phyloP scores from a whole-genome alignment of 2,888 invertebrate genomes.

The Amphipoea lucens region DNA sequence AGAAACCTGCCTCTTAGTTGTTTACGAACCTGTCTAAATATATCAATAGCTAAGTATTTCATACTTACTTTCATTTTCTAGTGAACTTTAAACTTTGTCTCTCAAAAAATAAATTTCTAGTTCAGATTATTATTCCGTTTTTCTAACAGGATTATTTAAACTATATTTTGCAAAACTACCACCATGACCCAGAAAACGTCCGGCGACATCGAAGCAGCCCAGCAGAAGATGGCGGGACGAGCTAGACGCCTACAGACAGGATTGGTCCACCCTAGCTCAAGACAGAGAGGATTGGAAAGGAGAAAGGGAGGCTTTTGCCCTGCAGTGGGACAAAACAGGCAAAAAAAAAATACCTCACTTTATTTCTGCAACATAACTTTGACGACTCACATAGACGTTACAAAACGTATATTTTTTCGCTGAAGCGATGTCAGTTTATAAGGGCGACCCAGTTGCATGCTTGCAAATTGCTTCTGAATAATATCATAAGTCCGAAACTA shows the following conservation, averaged over 20 bases:
- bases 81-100: background rate
- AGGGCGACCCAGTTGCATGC: background rate
- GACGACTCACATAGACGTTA: too few species aligned
- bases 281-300: background rate
- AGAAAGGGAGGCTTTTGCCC: background rate
- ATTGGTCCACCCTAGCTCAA: too few species aligned
- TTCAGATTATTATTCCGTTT: background rate
- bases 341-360: too few species aligned
- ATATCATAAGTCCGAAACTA: background rate
- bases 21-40: background rate
- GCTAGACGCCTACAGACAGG: too few species aligned
- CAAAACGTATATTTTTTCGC: background rate
- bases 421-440: background rate
- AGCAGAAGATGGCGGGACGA: too few species aligned
- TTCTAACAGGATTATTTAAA: background rate
- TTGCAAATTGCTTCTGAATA: constrained; percentile 6
- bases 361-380: too few species aligned
- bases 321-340: background rate
- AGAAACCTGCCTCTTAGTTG: background rate
- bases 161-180: too few species aligned
- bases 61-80: background rate
- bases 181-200: too few species aligned
- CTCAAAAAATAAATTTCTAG: background rate
- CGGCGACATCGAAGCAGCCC: too few species aligned
- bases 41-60: background rate